A percentile compares a stretch with the other conserved stretches of the same genome.
Evolutionary conservation across 2,797 vertebrate species (phyloP).

Genomic region (Liasis olivaceus): DNA sequence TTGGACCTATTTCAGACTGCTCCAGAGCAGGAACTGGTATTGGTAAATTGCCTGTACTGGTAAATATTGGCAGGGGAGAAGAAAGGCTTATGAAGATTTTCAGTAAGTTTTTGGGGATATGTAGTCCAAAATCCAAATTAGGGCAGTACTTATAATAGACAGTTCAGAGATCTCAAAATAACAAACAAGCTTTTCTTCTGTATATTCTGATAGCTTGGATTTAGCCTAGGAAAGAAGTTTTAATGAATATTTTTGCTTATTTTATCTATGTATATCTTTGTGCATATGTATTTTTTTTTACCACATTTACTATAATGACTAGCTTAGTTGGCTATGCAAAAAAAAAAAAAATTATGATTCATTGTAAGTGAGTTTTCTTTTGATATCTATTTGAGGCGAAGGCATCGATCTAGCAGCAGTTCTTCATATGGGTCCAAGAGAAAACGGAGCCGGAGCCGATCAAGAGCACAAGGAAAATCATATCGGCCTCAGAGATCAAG

Average conservation of each 20-base stretch:
- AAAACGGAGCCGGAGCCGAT: slow-evolving; percentile 86
- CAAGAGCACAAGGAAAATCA: slow-evolving; percentile 77
- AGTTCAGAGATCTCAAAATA: too few species aligned
- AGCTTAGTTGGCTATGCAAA: accelerated
- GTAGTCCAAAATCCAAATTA: too few species aligned
- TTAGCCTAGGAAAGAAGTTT: not conserved
- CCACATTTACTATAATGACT: accelerated
- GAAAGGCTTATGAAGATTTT: not conserved
- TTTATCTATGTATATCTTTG: not conserved
- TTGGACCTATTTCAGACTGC: too few species aligned
- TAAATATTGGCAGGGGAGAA: not conserved
- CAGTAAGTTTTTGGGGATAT: not conserved
- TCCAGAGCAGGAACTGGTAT: too few species aligned
- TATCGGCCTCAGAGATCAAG: slow-evolving; percentile 84
- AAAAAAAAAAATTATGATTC: accelerated
- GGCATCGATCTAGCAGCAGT: slow-evolving; percentile 89
- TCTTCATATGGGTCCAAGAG: slow-evolving; percentile 91
- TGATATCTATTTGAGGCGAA: slow-evolving; percentile 77
- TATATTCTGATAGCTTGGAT: not conserved
- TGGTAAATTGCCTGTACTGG: too few species aligned
- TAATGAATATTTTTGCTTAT: not conserved
- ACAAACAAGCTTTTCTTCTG: not conserved
- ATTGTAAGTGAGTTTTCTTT: not conserved
- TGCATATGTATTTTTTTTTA: not conserved
- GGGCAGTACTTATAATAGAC: too few species aligned